Conservation (phyloP, 2,888 invertebrate species). For the Anthophora plumipes region DNA sequence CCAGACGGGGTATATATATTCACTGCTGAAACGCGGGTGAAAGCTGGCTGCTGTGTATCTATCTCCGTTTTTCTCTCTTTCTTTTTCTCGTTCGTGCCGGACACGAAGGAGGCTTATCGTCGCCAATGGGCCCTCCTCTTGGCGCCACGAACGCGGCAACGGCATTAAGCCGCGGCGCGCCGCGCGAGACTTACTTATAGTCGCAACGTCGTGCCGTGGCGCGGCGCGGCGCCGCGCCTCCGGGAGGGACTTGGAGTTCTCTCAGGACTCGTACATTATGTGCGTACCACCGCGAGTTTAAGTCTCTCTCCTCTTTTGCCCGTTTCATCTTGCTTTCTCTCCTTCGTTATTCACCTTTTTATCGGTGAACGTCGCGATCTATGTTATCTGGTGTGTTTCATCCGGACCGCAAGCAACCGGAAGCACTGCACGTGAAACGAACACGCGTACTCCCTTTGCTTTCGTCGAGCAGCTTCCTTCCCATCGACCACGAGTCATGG, state of each 20-base stretch:
- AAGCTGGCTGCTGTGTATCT: conserved; percentile 65
- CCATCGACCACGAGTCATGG: neutral
- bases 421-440: conserved; percentile 28
- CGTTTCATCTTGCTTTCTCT: conserved; percentile 33
- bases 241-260: conserved; percentile 68
- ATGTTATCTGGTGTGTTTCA: conserved; percentile 38
- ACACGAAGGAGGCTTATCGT: conserved; percentile 74
- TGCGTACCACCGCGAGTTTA: conserved; percentile 39
- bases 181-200: conserved; percentile 83
- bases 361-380: conserved; percentile 37
- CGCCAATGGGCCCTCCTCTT: conserved; percentile 79
- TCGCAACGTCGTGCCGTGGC: conserved; percentile 73
- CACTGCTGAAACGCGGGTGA: conserved; percentile 68
- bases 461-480: neutral
- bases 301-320: conserved; percentile 38
- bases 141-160: conserved; percentile 83
- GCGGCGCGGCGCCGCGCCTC: conserved; percentile 75
- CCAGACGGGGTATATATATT: conserved; percentile 58
- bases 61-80: conserved; percentile 63
- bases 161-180: conserved; percentile 82
- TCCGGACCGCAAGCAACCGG: conserved; percentile 25
- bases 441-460: neutral
- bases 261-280: conserved; percentile 71
- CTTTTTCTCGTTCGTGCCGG: conserved; percentile 59
- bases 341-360: conserved; percentile 39